These are phyloP conservation scores for Sphaerophoria taeniata DNA, from an alignment of 2,888 invertebrate genomes.

Conservation along the genomic window DNA sequence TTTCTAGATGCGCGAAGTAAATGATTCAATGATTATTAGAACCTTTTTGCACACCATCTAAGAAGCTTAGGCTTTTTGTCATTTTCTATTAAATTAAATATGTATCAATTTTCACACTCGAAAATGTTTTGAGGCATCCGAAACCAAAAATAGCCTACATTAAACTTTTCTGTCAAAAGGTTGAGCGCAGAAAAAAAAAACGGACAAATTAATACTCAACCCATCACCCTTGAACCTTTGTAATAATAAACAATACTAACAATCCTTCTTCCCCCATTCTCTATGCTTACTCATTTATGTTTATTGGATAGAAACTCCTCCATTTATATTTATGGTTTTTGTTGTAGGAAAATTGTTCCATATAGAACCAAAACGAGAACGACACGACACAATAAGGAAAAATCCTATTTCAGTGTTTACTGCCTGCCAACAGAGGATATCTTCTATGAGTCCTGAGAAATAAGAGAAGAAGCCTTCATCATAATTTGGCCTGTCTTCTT, in stretches of 20 bases:
- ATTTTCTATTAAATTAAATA: too few relatives aligned
- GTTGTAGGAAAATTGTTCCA: conserved; percentile 42
- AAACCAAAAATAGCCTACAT: too few relatives aligned
- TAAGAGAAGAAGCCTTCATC: conserved; percentile 64
- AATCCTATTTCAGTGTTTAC: conserved; percentile 48
- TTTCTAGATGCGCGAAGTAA: too few relatives aligned
- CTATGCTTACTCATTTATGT: not conserved
- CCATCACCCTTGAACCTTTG: conserved; percentile 49
- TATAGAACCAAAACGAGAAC: conserved; percentile 18
- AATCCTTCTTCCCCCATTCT: not conserved
- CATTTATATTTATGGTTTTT: conserved; percentile 59
- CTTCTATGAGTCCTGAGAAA: conserved; percentile 27
- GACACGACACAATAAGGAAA: conserved; percentile 43
- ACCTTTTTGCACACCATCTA: too few relatives aligned
- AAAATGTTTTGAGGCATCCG: too few relatives aligned
- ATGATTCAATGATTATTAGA: too few relatives aligned
- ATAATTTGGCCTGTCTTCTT: conserved; percentile 71
- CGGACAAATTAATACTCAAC: conserved; percentile 56
- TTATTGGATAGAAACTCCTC: conserved; percentile 21
- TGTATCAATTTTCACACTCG: too few relatives aligned
- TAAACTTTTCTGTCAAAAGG: conserved; percentile 44
- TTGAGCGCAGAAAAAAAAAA: conserved; percentile 20
- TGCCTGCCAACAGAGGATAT: conserved; percentile 6
- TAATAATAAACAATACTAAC: conserved; percentile 67
- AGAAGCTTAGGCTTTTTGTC: too few relatives aligned